Evolutionary conservation across 2,797 vertebrate species (phyloP).

Genomic region (Natrix natrix): DNA sequence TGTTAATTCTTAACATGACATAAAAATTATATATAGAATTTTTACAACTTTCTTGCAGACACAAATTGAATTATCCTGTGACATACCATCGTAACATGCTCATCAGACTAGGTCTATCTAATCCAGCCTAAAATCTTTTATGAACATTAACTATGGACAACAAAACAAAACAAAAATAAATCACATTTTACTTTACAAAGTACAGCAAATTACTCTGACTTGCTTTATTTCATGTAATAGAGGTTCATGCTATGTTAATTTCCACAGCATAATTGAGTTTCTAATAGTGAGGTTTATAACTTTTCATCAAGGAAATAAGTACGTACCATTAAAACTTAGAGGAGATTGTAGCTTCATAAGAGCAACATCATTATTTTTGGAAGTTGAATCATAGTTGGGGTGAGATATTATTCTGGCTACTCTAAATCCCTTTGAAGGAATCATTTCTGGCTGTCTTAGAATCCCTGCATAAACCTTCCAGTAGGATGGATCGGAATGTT

Average conservation of each 20-base stretch:
- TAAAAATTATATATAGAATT: background rate
- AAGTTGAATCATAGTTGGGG: constrained; percentile 68
- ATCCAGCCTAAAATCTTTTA: background rate
- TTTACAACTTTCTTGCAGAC: background rate
- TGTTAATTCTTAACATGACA: background rate
- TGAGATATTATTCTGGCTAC: constrained; percentile 76
- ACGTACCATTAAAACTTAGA: constrained; percentile 71
- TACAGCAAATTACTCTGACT: background rate
- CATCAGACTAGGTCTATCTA: background rate
- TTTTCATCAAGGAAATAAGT: background rate
- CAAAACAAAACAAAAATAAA: background rate
- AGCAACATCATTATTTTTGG: constrained; percentile 80
- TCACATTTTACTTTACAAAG: background rate
- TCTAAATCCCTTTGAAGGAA: constrained; percentile 33
- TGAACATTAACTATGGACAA: background rate
- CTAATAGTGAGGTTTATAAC: background rate
- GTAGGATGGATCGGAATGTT: constrained; percentile 35
- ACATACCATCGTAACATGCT: background rate
- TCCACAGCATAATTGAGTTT: background rate
- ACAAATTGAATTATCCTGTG: background rate
- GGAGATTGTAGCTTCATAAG: constrained; percentile 78
- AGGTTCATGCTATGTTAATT: background rate
- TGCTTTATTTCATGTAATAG: background rate
- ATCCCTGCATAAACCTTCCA: constrained; percentile 79
- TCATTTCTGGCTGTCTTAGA: constrained; percentile 63